Evolutionary conservation across 2,888 invertebrate genomes (phyloP), one percentile per base, ranked within the genome.

Genomic region (Acrobasis repandana): DNA sequence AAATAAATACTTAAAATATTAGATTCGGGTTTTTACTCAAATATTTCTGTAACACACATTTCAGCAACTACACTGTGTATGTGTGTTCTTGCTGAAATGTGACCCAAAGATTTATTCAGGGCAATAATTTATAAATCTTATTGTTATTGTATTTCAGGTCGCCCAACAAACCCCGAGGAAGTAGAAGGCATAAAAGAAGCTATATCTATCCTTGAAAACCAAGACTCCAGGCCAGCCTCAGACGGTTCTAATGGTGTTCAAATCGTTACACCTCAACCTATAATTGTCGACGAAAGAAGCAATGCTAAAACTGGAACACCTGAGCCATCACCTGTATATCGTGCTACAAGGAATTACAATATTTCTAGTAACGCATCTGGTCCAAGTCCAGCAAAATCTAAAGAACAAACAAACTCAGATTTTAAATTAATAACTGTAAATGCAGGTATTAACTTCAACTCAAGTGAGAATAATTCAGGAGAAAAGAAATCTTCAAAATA

Each of bases 131-230:
- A n/a, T 43, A 48, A 36, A 34, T 18, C 38, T 14, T 9, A n/a
- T 16, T n/a, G n/a, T n/a, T 16, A 56, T 61, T 34, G 48, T 34
- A 11, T 74, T 77, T 6, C 83, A 92, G 92, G 79, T 67, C 80
- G 74, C 43, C 77, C 82, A 28, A 69, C 79, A 54, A 87, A 85
- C 51, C 85, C 90, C 8, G 90, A 88, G 80, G 87, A 88, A 20
- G 82, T 85, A 11, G 83, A 83, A 28, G 90, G 90, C 15, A 79
- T 92, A 3, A 90, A 90, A 78, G 88, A 90, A 70, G 92, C 92
- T 38, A 90, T 92, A 63, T 76, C 88, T 6, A 89, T 91, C 38
- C 70, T 92, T 59, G 86, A 87, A 73, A 88, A 88, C 65, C 89
- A 89, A 70, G 80, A 90, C 57, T 48, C 65, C 33, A 77, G 77